Evolutionary conservation across 2,113 vertebrate species (phyloP), one percentile per base, ranked within the genome.

Genomic region (Thalassarche chlororhynchos): DNA sequence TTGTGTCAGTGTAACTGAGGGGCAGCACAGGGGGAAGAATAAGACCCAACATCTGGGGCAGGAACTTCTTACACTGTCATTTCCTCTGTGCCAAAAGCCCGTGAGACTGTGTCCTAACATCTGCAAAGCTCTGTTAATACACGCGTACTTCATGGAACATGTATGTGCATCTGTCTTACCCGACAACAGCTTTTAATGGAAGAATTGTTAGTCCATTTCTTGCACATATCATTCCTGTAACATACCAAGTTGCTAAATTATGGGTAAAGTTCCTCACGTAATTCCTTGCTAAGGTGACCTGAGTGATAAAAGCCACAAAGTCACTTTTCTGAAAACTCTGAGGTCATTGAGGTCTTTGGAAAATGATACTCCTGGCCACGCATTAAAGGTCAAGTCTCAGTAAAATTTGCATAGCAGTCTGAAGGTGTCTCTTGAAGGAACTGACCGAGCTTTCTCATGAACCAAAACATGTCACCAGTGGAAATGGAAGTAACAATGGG

Each of bases 91-190:
- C 38, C 18, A 60, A 64, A 81, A 69, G 4, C 44, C 25, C 10
- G 14, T 51, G 28, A 55, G 8, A 10, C 7, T 31, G 9, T 46
- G 13, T 70, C 14, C 49, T 61, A 61, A 46, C 7, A 29, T n/a
- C 24, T 68, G 5, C 8, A 38, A 83, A 93, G 16, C 12, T 51
- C 25, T 65, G 3, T 58, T 38, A 57, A 23, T 24, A 64, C 5
- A 13, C 0, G 0, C 38, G 23, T 60, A 3, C 55, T 31, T 40
- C 10, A 4, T 12, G 29, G 47, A 62, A 62, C 1, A 10, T 8
- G 24, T 36, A 34, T 12, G 5, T 49, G 34, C 18, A n/a, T 16
- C 46, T 61, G 12, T 32, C 46, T 70, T 79, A 71, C 42, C 9
- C 3, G 8, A 32, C 23, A 18, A 32, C 10, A 52, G 21, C 14